Conservation (phyloP, 2,113 vertebrate species). For the Tachycineta bicolor region DNA sequence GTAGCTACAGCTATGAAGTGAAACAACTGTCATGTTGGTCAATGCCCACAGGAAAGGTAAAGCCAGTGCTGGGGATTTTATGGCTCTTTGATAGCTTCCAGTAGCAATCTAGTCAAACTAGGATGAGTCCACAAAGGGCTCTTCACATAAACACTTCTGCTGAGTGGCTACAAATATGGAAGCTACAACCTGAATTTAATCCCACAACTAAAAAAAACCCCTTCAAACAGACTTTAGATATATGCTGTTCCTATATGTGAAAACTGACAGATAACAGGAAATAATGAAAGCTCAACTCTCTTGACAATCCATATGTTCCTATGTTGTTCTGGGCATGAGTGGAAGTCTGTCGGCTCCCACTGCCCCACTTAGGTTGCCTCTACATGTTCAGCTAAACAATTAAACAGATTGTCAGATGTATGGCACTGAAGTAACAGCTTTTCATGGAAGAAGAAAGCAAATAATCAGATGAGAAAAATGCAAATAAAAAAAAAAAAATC, state of each 20-base stretch:
- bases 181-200: slow-evolving; percentile 28
- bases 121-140: slow-evolving; percentile 12
- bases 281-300: slow-evolving; percentile 5
- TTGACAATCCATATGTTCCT: background rate
- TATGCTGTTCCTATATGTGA: background rate
- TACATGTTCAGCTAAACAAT: background rate
- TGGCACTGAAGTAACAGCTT: background rate
- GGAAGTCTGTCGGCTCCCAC: background rate
- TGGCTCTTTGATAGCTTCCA: slow-evolving; percentile 38
- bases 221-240: background rate
- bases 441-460: background rate
- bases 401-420: slow-evolving; percentile 14
- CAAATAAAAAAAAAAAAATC: background rate
- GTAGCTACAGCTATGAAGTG: slow-evolving; percentile 17
- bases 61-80: slow-evolving; percentile 9
- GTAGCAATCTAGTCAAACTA: slow-evolving; percentile 52
- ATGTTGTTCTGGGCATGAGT: background rate
- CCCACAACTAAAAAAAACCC: background rate
- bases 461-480: background rate
- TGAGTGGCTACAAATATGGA: slow-evolving; percentile 31
- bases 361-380: background rate
- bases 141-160: slow-evolving; percentile 2
- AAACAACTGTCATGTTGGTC: slow-evolving; percentile 41
- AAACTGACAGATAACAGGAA: slow-evolving; percentile 29
- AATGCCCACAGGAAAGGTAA: slow-evolving; percentile 57